A percentile compares a stretch with the other conserved stretches of the same genome.
phyloP scores from a whole-genome alignment of 92 coral and sea anemone genomes.

The Galaxea fascicularis region DNA sequence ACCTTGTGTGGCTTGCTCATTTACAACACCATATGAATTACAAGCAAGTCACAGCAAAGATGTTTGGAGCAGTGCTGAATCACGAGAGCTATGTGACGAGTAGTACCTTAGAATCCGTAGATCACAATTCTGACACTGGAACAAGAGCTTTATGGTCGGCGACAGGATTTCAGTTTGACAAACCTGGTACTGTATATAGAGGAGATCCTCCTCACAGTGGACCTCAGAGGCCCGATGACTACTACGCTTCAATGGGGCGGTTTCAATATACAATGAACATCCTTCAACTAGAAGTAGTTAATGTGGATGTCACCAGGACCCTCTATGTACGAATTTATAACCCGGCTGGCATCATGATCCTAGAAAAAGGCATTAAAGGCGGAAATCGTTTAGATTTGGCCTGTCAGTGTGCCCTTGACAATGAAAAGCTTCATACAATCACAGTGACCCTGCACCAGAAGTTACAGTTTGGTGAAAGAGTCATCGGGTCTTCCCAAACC shows the following conservation, averaged over 20 bases:
- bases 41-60: conserved; percentile 53
- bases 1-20: conserved; percentile 87
- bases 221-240: conserved; percentile 49
- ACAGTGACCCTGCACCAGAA: conserved; percentile 54
- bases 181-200: conserved; percentile 67
- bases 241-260: conserved; percentile 45
- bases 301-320: conserved; percentile 23
- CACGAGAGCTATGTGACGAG: conserved; percentile 71
- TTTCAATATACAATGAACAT: conserved; percentile 26
- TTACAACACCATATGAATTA: conserved; percentile 73
- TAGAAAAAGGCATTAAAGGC: conserved; percentile 6
- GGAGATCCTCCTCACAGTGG: conserved; percentile 53
- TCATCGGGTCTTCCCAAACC: conserved; percentile 15
- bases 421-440: conserved; percentile 22
- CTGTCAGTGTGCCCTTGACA: conserved; percentile 12
- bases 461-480: conserved; percentile 40
- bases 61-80: conserved; percentile 54
- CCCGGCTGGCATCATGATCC: conserved; percentile 3
- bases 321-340: neutral
- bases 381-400: neutral
- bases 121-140: conserved; percentile 39
- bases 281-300: conserved; percentile 31
- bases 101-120: conserved; percentile 58
- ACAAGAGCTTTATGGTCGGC: conserved; percentile 55
- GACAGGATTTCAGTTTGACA: conserved; percentile 45